A percentile compares a stretch with the other conserved stretches of the same genome.
Evolutionary conservation across 1,140 invertebrate genomes (phyloP).

Genomic region (Globodera rostochiensis): DNA sequence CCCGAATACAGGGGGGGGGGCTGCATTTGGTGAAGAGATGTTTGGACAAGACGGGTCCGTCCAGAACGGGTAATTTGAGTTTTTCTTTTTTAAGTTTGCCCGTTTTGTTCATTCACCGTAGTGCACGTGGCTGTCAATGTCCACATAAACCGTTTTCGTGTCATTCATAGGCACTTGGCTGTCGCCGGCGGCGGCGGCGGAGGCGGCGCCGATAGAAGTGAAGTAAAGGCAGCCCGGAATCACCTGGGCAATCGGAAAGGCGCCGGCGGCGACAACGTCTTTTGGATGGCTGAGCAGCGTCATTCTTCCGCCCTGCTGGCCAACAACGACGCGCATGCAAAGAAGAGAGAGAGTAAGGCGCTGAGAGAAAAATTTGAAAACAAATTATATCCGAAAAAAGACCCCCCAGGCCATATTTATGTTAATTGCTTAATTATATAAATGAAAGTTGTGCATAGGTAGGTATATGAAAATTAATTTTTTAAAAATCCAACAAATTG

Average conservation of each 20-base stretch:
- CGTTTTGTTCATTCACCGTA: conserved; percentile 78
- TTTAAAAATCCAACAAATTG: too few relatives aligned
- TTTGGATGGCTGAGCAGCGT: conserved; percentile 7
- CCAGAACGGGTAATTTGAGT: neutral
- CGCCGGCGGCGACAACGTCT: neutral
- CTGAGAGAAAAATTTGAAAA: too few relatives aligned
- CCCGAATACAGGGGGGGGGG: too few relatives aligned
- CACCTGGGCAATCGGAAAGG: conserved; percentile 28
- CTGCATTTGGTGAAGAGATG: too few relatives aligned
- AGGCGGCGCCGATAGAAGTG: conserved; percentile 22
- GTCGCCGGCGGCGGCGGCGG: neutral
- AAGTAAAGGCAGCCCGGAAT: conserved; percentile 34
- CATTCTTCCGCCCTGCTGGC: neutral
- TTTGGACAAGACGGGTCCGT: neutral
- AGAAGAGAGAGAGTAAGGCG: neutral
- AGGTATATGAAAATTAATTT: too few relatives aligned
- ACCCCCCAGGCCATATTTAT: too few relatives aligned
- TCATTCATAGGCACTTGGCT: conserved; percentile 31
- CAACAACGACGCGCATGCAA: too few relatives aligned
- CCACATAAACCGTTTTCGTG: conserved; percentile 85
- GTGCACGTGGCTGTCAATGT: conserved; percentile 85
- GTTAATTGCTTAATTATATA: too few relatives aligned
- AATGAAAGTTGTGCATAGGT: too few relatives aligned
- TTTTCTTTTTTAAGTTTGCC: too few relatives aligned
- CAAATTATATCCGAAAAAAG: too few relatives aligned